Evolutionary conservation across 2,888 invertebrate species (phyloP).

Genomic region (Drosophila subsilvestris): DNA sequence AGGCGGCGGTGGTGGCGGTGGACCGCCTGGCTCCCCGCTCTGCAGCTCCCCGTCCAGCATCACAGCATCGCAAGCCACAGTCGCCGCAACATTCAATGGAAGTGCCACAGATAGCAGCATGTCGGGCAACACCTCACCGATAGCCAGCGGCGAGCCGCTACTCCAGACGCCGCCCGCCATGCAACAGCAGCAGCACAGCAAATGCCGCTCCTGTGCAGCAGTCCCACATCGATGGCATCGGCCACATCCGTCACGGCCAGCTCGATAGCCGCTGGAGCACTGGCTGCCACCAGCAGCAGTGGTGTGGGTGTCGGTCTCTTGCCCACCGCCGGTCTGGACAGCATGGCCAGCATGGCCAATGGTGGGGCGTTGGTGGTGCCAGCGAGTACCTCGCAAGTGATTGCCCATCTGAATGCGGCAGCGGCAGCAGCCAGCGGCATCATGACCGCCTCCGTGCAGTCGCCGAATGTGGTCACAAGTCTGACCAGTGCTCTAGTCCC

Average conservation of each 20-base stretch:
- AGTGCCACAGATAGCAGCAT: constrained; percentile 63
- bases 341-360: constrained; percentile 65
- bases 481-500: constrained; percentile 85
- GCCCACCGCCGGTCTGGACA: constrained; percentile 72
- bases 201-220: constrained; percentile 65
- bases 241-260: constrained; percentile 76
- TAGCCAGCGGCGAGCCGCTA: constrained; percentile 69
- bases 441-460: constrained; percentile 82
- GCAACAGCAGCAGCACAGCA: constrained; percentile 46
- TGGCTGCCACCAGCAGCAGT: constrained; percentile 79
- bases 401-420: constrained; percentile 82
- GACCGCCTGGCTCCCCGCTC: constrained; percentile 71
- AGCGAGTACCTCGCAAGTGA: constrained; percentile 81
- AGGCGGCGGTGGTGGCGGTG: constrained; percentile 47
- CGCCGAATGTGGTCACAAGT: constrained; percentile 84
- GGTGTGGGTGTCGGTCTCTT: constrained; percentile 67
- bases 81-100: constrained; percentile 56
- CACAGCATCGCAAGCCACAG: constrained; percentile 52
- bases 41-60: constrained; percentile 74
- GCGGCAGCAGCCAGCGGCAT: constrained; percentile 78
- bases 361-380: constrained; percentile 57
- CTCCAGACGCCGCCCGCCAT: constrained; percentile 68
- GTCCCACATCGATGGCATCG: constrained; percentile 57
- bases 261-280: constrained; percentile 73
- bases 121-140: constrained; percentile 73